Base-by-base conservation (phyloP, 2,888 invertebrate species). In the Heliconius hortense region DNA sequence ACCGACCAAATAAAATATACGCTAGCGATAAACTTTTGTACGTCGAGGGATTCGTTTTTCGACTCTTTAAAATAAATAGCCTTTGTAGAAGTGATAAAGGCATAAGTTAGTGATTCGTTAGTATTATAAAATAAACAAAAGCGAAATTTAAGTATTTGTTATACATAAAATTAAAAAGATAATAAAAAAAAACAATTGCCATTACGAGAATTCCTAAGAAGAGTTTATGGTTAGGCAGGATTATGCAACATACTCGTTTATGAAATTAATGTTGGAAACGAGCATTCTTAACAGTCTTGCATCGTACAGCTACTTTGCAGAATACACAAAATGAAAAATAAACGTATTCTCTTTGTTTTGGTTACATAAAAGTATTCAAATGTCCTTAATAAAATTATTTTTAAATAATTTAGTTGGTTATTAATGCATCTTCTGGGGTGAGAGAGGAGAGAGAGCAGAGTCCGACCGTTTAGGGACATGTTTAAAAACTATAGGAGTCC, bases 1-100 rank as follows among this genome's bases (percentile, higher is more conserved):
- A 86, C 86, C 85, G 86, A 85, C 87, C 86, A 89, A 89, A 90
- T 91, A 91, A 89, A 88, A 89, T 87, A 87, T 83, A 84, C 81
- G 83, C 79, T 81, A 82, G 82, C 82, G 87, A 90, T 90, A 89
- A 88, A 88, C 85, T 88, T 87, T 86, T 89, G 89, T 88, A 10
- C 87, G 88, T 88, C 87, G 86, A 84, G 70, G 78, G 74, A 79
- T 78, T 74, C 74, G 67, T 76, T 76, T 75, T 68, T 76, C 63
- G 69, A 26, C 59, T 66, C 73, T 71, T 79, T 73, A 53, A 15
- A 60, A 60, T 24, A 24, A 24, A n/a, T 26, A 60, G 13, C 24
- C 10, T 59, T 59, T 24, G 24, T 59, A 24, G 13, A 60, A 26
- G 1, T n/a, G 13, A 11, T 24, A 59, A 1, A 59, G 24, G 24